Evolutionary conservation across 2,113 vertebrate species (phyloP).

Genomic region (Nesospiza acunhae): DNA sequence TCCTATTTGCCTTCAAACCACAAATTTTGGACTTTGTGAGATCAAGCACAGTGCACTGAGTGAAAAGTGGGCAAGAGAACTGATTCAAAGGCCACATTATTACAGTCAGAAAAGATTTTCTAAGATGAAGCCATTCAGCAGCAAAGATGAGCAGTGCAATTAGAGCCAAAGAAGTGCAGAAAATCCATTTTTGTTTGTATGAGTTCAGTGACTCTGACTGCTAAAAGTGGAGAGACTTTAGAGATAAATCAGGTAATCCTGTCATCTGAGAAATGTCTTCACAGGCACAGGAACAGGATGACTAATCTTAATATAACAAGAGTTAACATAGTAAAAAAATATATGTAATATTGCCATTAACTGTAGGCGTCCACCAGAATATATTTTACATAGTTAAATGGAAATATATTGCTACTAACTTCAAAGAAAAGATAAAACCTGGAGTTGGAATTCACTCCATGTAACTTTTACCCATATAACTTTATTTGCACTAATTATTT

Average conservation of each 20-base stretch:
- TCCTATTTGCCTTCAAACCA: neutral
- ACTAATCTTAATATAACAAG: neutral
- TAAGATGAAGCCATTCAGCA: neutral
- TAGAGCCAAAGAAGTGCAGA: neutral
- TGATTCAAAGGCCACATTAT: neutral
- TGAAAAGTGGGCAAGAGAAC: neutral
- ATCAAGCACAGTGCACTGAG: neutral
- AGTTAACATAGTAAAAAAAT: neutral
- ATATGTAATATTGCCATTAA: neutral
- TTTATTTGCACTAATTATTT: constrained; percentile 40
- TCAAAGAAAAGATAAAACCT: neutral
- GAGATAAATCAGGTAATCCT: neutral
- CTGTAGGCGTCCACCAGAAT: neutral
- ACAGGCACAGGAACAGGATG: neutral
- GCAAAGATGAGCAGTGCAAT: neutral
- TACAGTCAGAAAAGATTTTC: neutral
- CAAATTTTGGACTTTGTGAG: neutral
- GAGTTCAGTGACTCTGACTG: neutral
- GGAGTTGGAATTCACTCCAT: neutral
- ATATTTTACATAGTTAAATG: neutral
- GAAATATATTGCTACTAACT: neutral
- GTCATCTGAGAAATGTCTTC: neutral
- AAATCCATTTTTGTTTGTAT: neutral
- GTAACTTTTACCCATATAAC: neutral
- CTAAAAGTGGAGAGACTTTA: neutral